These are phyloP conservation scores for rabbit (Oryctolagus cuniculus) DNA, from an alignment of 2,113 vertebrate genomes.

Conservation along the genomic window mOryCun1.1 NC_091435.1:170903001-170903500, in stretches of 20 bases:
- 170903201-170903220: conserved; percentile 46
- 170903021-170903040: conserved; percentile 50
- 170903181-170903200: conserved; percentile 36
- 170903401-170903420: background rate
- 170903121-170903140: background rate
- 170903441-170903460: background rate
- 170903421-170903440: background rate
- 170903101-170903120: conserved; percentile 34
- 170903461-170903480: background rate
- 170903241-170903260: conserved; percentile 60
- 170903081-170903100: conserved; percentile 49
- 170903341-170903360: conserved; percentile 26
- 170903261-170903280: conserved; percentile 62
- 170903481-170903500: background rate
- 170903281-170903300: conserved; percentile 21
- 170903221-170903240: conserved; percentile 50
- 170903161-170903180: background rate
- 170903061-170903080: conserved; percentile 52
- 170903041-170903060: conserved; percentile 58
- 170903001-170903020: conserved; percentile 68
- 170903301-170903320: conserved; percentile 55
- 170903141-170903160: background rate
- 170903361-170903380: conserved; percentile 47
- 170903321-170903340: conserved; percentile 63
- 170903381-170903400: conserved; percentile 24